Base-by-base conservation (phyloP, 2,797 vertebrate species). In the Phoxinus dragarum region DNA sequence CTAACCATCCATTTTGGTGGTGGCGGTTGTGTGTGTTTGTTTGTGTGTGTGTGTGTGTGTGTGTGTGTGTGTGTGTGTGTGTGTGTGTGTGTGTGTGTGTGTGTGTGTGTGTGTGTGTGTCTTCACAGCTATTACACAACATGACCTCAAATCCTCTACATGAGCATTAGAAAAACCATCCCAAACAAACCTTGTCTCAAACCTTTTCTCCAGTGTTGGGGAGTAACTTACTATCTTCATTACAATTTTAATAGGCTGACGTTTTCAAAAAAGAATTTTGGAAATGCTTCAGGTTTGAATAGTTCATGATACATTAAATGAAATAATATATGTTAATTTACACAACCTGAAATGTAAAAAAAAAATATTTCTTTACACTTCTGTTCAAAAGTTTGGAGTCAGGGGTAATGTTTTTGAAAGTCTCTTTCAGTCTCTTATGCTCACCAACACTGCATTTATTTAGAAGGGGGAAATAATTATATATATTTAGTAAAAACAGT, bases 121-220 rank as follows among this genome's bases (percentile, higher is more conserved):
- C 40, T 77, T 82, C 34, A 52, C 56, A 67, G 74, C n/a, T 79
- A 84, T 87, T 87, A 80, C 84, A 34, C 84, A 88, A 86, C 68
- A 66, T 75, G 38, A 84, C 81, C 87, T 84, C 64, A 88, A 81
- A 84, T 81, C 52, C 44, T 69, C 27, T n/a, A 36, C 49, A 17
- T 31, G 12, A 81, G 42, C 23, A n/a, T 71, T 52, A 68, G 40
- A 76, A 64, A 47, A 56, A 61, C 38, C 40, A 52, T 86, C 66
- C 68, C 71, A 81, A 75, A 78, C 77, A 69, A 84, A 79, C 52
- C 49, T 3, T 86, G 67, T 56, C 76, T 80, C 61, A 67, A 66
- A 67, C 17, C 42, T 67, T 34, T 80, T 64, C 19, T 34, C 31
- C 3, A n/a, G 5, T 59, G 42, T 31, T 17, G 38, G 38, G 38